These are phyloP conservation scores for Epizoanthus fatuus DNA, from an alignment of 92 coral and sea anemone species.

Conservation along the genomic window DNA sequence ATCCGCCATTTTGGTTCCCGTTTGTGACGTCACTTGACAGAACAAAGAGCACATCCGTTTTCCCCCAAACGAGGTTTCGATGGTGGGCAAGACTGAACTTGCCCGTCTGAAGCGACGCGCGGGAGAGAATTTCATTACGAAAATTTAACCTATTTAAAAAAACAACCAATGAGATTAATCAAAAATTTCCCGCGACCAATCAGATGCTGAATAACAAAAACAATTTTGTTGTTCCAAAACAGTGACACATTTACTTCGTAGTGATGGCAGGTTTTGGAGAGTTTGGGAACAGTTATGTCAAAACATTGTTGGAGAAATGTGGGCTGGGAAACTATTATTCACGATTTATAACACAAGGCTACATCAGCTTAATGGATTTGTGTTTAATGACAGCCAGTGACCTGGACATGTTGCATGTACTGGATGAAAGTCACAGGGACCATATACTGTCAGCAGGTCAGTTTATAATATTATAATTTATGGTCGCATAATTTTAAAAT, in stretches of 20 bases:
- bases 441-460: conserved; percentile 27
- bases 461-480: not conserved
- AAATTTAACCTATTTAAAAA: not conserved
- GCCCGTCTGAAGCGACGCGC: conserved; percentile 16
- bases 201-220: not conserved
- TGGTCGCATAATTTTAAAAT: not conserved
- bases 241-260: not conserved
- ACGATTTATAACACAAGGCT: conserved; percentile 11
- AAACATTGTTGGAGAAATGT: conserved; percentile 17
- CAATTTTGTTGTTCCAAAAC: not conserved
- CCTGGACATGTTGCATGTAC: not conserved
- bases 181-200: not conserved
- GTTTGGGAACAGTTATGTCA: conserved; percentile 16
- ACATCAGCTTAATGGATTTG: not conserved
- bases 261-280: conserved; percentile 3
- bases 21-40: not conserved
- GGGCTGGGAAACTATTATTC: not conserved
- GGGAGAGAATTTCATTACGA: not conserved
- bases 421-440: conserved; percentile 5
- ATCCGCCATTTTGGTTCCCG: conserved; percentile 1
- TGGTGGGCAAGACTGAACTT: conserved; percentile 13
- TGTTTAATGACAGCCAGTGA: not conserved
- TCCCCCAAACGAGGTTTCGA: not conserved
- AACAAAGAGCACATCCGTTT: not conserved
- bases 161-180: not conserved